Conservation (phyloP, 1,140 invertebrate genomes). For the Apis dorsata region DNA sequence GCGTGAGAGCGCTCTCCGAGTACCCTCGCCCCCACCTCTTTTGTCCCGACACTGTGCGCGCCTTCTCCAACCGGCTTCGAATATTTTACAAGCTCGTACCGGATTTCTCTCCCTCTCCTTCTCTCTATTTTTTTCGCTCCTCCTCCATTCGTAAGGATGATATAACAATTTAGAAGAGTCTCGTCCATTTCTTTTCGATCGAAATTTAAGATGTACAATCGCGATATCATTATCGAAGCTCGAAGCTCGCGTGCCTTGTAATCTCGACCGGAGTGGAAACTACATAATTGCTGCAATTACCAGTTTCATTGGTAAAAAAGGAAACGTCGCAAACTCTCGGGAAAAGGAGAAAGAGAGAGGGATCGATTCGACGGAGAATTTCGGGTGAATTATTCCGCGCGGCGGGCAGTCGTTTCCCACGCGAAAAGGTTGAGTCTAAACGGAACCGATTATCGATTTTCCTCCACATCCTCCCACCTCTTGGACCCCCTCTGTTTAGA, state of each 20-base stretch:
- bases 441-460: conserved; percentile 21
- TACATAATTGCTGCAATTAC: conserved; percentile 64
- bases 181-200: too few species aligned
- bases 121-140: too few species aligned
- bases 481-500: background rate
- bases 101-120: background rate
- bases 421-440: background rate
- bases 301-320: too few species aligned
- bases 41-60: conserved; percentile 6
- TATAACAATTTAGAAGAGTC: too few species aligned
- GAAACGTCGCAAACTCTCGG: too few species aligned
- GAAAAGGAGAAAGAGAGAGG: too few species aligned
- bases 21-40: conserved; percentile 10
- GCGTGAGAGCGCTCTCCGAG: conserved; percentile 59
- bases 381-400: conserved; percentile 3
- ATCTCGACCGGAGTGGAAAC: conserved; percentile 60
- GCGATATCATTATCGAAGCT: conserved; percentile 59
- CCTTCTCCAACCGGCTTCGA: conserved; percentile 8
- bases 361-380: conserved; percentile 49
- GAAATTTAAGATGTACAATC: background rate
- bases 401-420: background rate
- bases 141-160: too few species aligned
- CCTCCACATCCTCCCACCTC: background rate
- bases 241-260: conserved; percentile 64
- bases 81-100: conserved; percentile 39